phyloP scores from a whole-genome alignment of 2,797 vertebrate species.

The Champsocephalus esox region DNA sequence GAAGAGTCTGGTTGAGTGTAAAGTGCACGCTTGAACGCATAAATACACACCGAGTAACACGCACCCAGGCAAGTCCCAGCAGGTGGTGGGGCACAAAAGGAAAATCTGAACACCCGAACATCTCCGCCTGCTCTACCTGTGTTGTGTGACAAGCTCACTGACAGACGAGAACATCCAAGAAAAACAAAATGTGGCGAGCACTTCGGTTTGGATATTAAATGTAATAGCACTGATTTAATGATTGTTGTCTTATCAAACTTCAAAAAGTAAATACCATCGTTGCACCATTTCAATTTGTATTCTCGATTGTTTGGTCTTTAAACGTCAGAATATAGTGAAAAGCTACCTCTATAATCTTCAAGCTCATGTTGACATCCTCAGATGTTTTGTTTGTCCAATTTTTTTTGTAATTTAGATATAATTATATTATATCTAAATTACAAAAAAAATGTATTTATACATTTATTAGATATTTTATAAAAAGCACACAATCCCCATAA shows the following conservation, averaged over 20 bases:
- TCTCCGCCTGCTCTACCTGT: conserved; percentile 13
- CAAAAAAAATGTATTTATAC: too few species aligned
- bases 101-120: conserved; percentile 39
- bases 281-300: not conserved
- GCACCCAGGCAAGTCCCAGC: conserved; percentile 65
- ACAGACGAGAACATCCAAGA: conserved; percentile 39
- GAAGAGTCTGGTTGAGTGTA: conserved; percentile 34
- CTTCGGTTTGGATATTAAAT: not conserved
- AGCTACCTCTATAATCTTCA: not conserved
- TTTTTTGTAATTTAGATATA: not conserved
- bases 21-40: not conserved
- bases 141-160: conserved; percentile 52
- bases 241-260: not conserved
- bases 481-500: not conserved
- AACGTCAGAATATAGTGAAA: not conserved
- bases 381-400: not conserved
- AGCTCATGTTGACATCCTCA: not conserved
- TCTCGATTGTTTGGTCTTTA: not conserved
- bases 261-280: not conserved
- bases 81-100: conserved; percentile 47
- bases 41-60: not conserved
- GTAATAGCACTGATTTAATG: conserved; percentile 4
- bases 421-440: too few species aligned
- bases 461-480: too few species aligned
- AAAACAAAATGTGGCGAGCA: conserved; percentile 5